Base-by-base conservation (phyloP, 2,797 vertebrate species). In the Anas acuta region DNA sequence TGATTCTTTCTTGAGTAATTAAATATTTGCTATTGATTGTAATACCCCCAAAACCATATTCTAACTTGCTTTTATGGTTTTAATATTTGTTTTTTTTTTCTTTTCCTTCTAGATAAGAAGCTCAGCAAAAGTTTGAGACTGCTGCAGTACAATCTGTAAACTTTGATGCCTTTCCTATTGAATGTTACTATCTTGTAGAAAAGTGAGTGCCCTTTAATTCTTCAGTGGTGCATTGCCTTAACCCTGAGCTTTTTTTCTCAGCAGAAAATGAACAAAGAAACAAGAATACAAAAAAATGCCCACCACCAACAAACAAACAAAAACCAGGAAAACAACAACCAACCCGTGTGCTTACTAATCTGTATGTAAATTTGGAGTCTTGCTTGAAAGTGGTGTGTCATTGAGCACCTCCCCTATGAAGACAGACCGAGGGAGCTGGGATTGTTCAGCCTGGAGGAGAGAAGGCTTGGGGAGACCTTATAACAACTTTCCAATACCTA, bases 181-280 rank as follows among this genome's bases (percentile, higher is more conserved):
- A 69, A 93, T 94, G 90, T 49, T 73, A 2, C 4, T 82, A 17
- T 23, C 49, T n/a, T 82, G 53, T 73, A 67, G 58, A 87, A 92
- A 95, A 94, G 95, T 97, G 88, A 96, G 96, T 94, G 70, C 73
- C 6, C 32, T 78, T 43, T 33, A 15, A 3, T 37, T 75, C 5
- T 3, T 21, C 5, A 6, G 21, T 49, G 28, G 9, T 88, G 30
- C 16, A 1, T 65, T 87, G 32, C 43, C 30, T 67, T 70, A 30
- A 86, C 33, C 37, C 35, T 37, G 4, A 17, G 30, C 9, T 6
- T 6, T 69, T 70, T 37, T 37, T 51, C 12, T 56, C 30, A 73
- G 67, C 28, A 84, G 16, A 33, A 91, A 26, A 61, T 18, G 4
- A 16, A 5, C 13, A 57, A 41, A 70, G 65, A 72, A 23, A 19